Evolutionary conservation across 2,888 invertebrate species (phyloP), one percentile per base, ranked within the genome.

Genomic region (Harpagoxenus sublaevis): DNA sequence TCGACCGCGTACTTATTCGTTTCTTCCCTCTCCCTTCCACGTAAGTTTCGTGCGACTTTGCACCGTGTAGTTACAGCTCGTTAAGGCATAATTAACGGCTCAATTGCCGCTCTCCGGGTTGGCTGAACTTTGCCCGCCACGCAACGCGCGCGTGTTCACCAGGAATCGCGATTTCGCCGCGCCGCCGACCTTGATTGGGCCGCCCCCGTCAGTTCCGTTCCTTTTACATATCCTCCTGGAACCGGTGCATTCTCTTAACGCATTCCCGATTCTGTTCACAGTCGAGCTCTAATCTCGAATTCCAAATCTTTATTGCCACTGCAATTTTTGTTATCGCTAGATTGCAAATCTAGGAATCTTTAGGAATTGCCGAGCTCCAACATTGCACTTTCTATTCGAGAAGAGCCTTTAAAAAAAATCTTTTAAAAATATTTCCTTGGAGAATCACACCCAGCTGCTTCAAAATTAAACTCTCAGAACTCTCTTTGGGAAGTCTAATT

Each of bases 1-100:
- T 35, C 45, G 48, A 48, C 18, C 28, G 9, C 18, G 45, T 60
- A 23, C 28, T 63, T 23, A 39, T 2, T 15, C 18, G 23, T n/a
- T 55, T 18, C 12, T 12, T 2, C 45, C 28, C 10, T 1, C 18
- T 48, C 8, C 48, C 42, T 15, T 45, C 12, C 18, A 9, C 23
- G 35, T 23, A 9, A 15, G 15, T 71, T 60, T 45, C 48, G 48
- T 23, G 70, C 48, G 60, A 81, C 71, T 81, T 71, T 39, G 79
- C 60, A 60, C 71, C 79, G 48, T 39, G 39, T 28, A 71, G 71
- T 81, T 81, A 39, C 48, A 8, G 60, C 71, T 71, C 39, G 79
- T 81, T 51, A 81, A 81, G 71, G 23, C 71, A 71, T 71, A 81
- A 81, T 81, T 81, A 81, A 71, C 60, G 15, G 28, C 60, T 81